A percentile compares a stretch with the other conserved stretches of the same genome.
Evolutionary conservation across 2,113 vertebrate species (phyloP).

Genomic region (Neolamprologus variostigma): DNA sequence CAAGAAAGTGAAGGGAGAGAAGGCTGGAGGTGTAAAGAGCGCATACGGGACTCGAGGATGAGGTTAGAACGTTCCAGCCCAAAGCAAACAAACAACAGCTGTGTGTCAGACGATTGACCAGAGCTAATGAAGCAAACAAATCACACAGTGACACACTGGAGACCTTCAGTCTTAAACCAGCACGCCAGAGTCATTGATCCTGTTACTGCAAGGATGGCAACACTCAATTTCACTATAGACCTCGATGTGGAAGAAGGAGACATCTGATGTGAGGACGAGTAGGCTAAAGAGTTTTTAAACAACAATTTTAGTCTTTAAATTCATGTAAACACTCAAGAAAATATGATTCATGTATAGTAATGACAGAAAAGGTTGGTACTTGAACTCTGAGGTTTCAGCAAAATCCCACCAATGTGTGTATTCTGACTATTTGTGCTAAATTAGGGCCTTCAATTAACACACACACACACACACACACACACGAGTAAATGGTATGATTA

Average conservation of each 20-base stretch:
- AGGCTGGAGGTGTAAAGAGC: not conserved
- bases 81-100: slow-evolving; percentile 24
- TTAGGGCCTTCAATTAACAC: not conserved
- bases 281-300: not conserved
- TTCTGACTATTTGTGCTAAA: not conserved
- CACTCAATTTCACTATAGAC: not conserved
- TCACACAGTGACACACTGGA: slow-evolving; percentile 23
- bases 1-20: not conserved
- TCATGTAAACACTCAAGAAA: not conserved
- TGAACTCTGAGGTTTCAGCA: not conserved
- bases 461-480: not conserved
- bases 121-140: slow-evolving; percentile 55
- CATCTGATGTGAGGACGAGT: not conserved
- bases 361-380: not conserved
- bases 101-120: slow-evolving; percentile 18
- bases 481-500: not conserved
- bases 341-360: not conserved
- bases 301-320: not conserved
- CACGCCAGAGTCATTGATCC: slow-evolving; percentile 26
- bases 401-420: not conserved
- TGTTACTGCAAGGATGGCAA: slow-evolving; percentile 15
- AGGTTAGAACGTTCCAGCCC: not conserved
- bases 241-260: not conserved
- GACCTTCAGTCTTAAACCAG: slow-evolving; percentile 33
- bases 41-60: not conserved